A percentile compares a stretch with the other conserved stretches of the same genome.
These are phyloP conservation scores for Trematocara marginatum DNA, from an alignment of 2,113 vertebrate genomes.

Conservation along the genomic window DNA sequence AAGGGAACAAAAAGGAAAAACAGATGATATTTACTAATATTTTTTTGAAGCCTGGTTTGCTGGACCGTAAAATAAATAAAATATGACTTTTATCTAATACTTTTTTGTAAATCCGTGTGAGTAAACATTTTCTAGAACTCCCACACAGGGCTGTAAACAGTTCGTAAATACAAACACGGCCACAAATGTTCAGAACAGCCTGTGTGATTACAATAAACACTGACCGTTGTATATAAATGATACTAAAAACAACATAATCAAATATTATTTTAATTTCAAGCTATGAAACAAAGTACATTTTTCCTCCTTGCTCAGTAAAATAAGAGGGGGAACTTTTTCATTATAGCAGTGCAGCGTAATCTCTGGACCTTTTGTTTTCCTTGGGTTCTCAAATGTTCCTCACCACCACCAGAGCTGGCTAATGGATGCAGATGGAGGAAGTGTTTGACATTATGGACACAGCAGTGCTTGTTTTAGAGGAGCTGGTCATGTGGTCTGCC, in stretches of 20 bases:
- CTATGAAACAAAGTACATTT: background rate
- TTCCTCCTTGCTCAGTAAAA: background rate
- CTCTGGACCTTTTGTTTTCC: conserved; percentile 55
- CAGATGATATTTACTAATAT: background rate
- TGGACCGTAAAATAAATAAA: fast-evolving
- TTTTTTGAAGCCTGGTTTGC: background rate
- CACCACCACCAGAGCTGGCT: conserved; percentile 40
- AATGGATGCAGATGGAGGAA: conserved; percentile 68
- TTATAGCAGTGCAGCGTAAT: conserved; percentile 32
- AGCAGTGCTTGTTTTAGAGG: conserved; percentile 66
- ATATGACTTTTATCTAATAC: background rate
- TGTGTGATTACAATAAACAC: background rate
- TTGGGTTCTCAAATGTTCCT: conserved; percentile 51
- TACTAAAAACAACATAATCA: background rate
- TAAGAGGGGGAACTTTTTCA: conserved; percentile 51
- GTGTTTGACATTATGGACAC: conserved; percentile 69
- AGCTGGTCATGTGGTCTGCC: conserved; percentile 57
- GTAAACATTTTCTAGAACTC: background rate
- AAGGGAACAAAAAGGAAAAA: background rate
- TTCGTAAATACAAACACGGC: background rate
- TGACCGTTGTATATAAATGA: background rate
- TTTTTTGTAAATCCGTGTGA: background rate
- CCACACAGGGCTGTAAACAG: background rate
- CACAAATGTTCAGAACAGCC: background rate
- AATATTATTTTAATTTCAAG: background rate